phyloP scores from a whole-genome alignment of 2,113 vertebrate species.

The Boleophthalmus pectinirostris region DNA sequence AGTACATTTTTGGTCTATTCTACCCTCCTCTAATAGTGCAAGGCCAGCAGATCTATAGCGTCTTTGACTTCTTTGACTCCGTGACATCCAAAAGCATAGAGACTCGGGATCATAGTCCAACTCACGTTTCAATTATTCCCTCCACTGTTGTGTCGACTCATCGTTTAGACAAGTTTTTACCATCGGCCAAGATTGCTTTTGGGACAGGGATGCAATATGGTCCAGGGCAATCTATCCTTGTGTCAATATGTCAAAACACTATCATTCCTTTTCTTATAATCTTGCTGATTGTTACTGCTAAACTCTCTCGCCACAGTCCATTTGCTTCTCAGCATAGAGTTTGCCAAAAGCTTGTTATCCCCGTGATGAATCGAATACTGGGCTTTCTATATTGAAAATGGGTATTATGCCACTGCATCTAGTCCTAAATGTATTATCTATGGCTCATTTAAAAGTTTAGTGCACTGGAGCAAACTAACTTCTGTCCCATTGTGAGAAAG shows the following conservation, averaged over 20 bases:
- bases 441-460: not conserved
- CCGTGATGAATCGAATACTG: conserved; percentile 42
- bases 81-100: conserved; percentile 35
- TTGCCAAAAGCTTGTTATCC: conserved; percentile 49
- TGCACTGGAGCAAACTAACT: not conserved
- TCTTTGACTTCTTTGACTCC: conserved; percentile 15
- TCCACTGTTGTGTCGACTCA: conserved; percentile 60
- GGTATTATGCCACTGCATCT: conserved; percentile 23
- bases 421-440: conserved; percentile 2
- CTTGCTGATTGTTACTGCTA: conserved; percentile 56
- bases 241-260: conserved; percentile 73
- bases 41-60: conserved; percentile 51
- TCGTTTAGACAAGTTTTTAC: conserved; percentile 68
- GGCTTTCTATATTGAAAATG: conserved; percentile 30
- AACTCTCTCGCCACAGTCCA: conserved; percentile 47
- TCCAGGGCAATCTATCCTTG: conserved; percentile 71
- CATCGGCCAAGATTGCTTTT: conserved; percentile 70
- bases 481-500: not conserved
- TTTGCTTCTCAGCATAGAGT: conserved; percentile 50
- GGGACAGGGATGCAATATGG: conserved; percentile 73
- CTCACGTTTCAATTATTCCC: conserved; percentile 67
- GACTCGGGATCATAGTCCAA: conserved; percentile 55
- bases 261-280: conserved; percentile 66
- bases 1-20: not conserved
- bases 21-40: not conserved